These are phyloP conservation scores for Hypselothyrea guttata DNA, from an alignment of 2,888 invertebrate species.

Conservation along the genomic window DNA sequence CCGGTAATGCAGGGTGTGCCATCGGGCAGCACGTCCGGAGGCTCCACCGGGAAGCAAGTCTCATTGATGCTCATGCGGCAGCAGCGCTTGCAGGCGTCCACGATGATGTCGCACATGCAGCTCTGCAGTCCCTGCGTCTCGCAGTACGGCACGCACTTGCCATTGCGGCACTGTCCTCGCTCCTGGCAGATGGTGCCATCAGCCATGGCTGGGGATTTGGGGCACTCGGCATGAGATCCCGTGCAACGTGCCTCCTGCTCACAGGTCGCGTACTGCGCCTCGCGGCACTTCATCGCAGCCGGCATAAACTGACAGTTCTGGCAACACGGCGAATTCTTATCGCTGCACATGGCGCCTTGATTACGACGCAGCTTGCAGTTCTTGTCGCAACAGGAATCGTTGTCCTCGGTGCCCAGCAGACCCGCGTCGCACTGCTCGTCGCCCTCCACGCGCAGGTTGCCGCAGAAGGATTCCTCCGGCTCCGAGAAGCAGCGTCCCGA, in stretches of 20 bases:
- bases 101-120: slow-evolving; percentile 97
- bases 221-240: slow-evolving; percentile 91
- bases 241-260: slow-evolving; percentile 95
- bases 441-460: slow-evolving; percentile 96
- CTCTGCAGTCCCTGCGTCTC: slow-evolving; percentile 96
- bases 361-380: slow-evolving; percentile 92
- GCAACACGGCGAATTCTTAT: slow-evolving; percentile 98
- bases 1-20: slow-evolving; percentile 98
- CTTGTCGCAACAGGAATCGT: slow-evolving; percentile 96
- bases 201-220: slow-evolving; percentile 89
- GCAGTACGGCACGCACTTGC: slow-evolving; percentile 96
- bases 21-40: slow-evolving; percentile 93
- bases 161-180: slow-evolving; percentile 93
- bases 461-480: slow-evolving; percentile 97
- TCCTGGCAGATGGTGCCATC: slow-evolving; percentile 92
- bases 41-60: slow-evolving; percentile 94
- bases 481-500: slow-evolving; percentile 95
- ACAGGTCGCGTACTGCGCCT: slow-evolving; percentile 95
- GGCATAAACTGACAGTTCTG: slow-evolving; percentile 94
- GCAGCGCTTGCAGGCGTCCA: slow-evolving; percentile 96
- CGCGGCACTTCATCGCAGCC: slow-evolving; percentile 92
- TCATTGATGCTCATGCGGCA: slow-evolving; percentile 95
- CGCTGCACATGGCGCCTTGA: slow-evolving; percentile 96
- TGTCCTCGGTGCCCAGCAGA: slow-evolving; percentile 94
- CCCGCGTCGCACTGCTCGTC: slow-evolving; percentile 99